Evolutionary conservation across 2,888 invertebrate genomes (phyloP).

Genomic region (Xestia ashworthii): DNA sequence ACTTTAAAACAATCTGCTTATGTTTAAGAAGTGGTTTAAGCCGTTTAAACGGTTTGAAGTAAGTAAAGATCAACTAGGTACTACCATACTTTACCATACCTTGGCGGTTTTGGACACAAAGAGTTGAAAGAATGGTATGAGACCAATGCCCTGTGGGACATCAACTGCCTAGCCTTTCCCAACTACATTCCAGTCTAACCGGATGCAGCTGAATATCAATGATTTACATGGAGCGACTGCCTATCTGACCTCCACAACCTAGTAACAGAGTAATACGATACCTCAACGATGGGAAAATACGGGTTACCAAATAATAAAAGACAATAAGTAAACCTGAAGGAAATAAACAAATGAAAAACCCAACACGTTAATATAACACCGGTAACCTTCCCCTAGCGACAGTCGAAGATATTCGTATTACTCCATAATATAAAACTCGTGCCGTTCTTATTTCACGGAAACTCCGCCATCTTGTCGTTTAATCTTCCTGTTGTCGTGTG

Average conservation of each 20-base stretch:
- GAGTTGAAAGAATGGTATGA: neutral
- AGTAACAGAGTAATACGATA: neutral
- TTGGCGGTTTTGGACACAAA: neutral
- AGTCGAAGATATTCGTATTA: conserved; percentile 43
- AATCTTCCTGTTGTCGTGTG: conserved; percentile 28
- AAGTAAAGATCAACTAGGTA: neutral
- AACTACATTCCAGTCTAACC: neutral
- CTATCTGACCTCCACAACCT: neutral
- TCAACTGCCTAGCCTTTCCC: neutral
- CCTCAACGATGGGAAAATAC: neutral
- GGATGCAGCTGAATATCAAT: neutral
- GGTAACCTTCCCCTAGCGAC: neutral
- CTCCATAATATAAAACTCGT: conserved; percentile 28
- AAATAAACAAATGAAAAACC: neutral
- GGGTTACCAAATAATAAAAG: neutral
- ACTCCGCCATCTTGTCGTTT: conserved; percentile 39
- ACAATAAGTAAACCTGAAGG: neutral
- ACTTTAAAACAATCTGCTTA: neutral
- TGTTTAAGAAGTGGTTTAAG: neutral
- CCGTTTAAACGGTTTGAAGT: neutral
- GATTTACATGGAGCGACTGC: neutral
- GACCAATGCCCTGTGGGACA: neutral
- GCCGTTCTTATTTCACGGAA: conserved; percentile 27
- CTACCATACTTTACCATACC: neutral
- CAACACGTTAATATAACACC: neutral